phyloP scores from a whole-genome alignment of 2,113 vertebrate genomes.

The Oncorhynchus masou region DNA sequence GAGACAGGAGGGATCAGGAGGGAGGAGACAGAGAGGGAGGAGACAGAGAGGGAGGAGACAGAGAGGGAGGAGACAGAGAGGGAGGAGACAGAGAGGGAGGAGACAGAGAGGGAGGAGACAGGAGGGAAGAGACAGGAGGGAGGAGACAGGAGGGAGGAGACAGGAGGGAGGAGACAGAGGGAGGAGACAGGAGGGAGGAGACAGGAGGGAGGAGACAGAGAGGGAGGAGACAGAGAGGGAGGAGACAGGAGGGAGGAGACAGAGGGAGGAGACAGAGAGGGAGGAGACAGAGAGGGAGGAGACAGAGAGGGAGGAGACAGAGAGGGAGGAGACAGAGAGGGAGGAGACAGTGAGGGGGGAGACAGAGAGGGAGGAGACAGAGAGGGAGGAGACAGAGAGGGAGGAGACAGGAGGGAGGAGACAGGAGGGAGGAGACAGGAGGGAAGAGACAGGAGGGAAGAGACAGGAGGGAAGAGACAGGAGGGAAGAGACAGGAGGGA shows the following conservation, averaged over 20 bases:
- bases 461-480: no score
- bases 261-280: not conserved
- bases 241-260: not conserved
- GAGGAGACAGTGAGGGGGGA: not conserved
- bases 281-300: not conserved
- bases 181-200: no score
- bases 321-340: no score
- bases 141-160: not conserved
- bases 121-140: no score
- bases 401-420: no score
- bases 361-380: not conserved
- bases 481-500: not conserved
- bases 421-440: not conserved
- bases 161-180: not conserved
- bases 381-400: not conserved
- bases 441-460: no score
- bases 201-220: not conserved
- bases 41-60: not conserved
- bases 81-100: no score
- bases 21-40: not conserved
- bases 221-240: not conserved
- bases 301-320: fast-evolving
- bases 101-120: no score
- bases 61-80: no score
- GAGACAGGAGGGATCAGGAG: no score